Conservation (phyloP, 2,113 vertebrate species). For the Lasiurus cinereus region DNA sequence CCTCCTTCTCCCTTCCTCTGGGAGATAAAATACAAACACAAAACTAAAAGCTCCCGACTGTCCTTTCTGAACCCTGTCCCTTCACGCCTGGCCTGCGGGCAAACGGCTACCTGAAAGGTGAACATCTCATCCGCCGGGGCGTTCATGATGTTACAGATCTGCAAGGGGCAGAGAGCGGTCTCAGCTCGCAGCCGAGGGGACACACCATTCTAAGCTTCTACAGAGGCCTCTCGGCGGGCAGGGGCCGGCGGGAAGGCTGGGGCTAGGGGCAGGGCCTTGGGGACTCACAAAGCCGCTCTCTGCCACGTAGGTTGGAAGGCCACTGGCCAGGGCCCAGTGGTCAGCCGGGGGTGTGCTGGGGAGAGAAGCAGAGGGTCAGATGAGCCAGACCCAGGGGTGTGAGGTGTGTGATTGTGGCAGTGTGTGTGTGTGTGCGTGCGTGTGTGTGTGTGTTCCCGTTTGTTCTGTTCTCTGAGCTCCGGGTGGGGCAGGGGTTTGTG, state of each 20-base stretch:
- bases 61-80: neutral
- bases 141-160: slow-evolving; percentile 99
- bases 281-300: slow-evolving; percentile 97
- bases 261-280: neutral
- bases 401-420: no score
- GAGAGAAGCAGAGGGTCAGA: slow-evolving; percentile 46
- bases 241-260: neutral
- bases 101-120: slow-evolving; percentile 90
- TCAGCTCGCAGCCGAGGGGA: neutral
- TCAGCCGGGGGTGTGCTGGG: slow-evolving; percentile 92
- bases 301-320: slow-evolving; percentile 96
- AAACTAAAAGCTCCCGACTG: no score
- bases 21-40: no score
- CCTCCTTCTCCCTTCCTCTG: no score
- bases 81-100: neutral
- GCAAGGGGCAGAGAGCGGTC: slow-evolving; percentile 42
- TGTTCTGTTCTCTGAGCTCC: neutral
- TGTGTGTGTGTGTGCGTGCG: no score
- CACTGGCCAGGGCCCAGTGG: slow-evolving; percentile 95
- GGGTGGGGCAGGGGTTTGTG: neutral
- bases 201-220: neutral
- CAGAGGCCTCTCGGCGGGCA: neutral
- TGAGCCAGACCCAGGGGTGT: neutral
- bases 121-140: slow-evolving; percentile 94
- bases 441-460: neutral